Percentiles rank a stretch among this genome's conserved stretches.
Conservation (phyloP, 2,888 invertebrate genomes). For the Idaea biselata region DNA sequence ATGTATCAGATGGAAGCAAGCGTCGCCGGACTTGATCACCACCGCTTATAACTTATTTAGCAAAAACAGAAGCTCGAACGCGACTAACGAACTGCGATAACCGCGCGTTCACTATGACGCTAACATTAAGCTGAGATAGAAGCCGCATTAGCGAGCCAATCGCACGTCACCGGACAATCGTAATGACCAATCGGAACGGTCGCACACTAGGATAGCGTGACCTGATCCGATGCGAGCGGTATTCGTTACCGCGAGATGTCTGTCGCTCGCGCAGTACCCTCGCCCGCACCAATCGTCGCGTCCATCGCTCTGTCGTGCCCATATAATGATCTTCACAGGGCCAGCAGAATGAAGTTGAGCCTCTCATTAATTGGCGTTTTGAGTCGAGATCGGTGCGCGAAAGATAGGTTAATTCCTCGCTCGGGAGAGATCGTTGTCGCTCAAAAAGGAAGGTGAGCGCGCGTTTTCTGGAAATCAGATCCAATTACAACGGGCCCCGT, state of each 20-base stretch:
- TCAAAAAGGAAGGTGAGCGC: constrained; percentile 77
- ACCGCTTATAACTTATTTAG: constrained; percentile 76
- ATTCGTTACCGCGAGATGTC: constrained; percentile 79
- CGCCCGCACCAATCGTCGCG: constrained; percentile 69
- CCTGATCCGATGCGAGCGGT: constrained; percentile 74
- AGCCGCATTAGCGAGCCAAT: constrained; percentile 67
- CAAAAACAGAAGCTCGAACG: constrained; percentile 69
- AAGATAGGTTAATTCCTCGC: constrained; percentile 81
- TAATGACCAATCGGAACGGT: constrained; percentile 70
- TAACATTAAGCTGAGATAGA: constrained; percentile 66
- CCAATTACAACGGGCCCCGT: constrained; percentile 78
- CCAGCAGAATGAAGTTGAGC: constrained; percentile 80
- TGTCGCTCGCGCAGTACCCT: constrained; percentile 48
- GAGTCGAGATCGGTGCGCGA: constrained; percentile 78
- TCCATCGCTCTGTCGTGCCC: constrained; percentile 80
- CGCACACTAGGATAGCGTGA: constrained; percentile 78
- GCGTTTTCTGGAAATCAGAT: constrained; percentile 80
- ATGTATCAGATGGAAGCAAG: constrained; percentile 72
- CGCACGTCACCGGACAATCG: constrained; percentile 68
- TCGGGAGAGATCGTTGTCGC: constrained; percentile 76
- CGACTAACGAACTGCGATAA: constrained; percentile 73
- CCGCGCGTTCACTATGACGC: constrained; percentile 69
- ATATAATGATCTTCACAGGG: constrained; percentile 81
- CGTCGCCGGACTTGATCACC: constrained; percentile 60
- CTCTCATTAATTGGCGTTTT: constrained; percentile 81